phyloP scores from a whole-genome alignment of 2,113 vertebrate genomes.

The Mystacornis crossleyi region DNA sequence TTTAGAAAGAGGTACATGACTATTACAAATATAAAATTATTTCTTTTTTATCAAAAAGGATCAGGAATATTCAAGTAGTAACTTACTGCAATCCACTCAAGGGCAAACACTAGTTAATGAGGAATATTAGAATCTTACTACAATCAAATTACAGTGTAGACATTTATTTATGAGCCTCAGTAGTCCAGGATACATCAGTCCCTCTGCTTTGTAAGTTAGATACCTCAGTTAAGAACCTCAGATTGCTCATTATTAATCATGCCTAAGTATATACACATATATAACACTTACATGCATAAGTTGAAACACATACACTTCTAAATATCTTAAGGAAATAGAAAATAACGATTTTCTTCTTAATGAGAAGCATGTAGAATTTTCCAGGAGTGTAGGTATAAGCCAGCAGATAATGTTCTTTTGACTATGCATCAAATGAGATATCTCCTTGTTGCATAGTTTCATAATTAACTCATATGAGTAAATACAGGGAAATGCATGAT shows the following conservation, averaged over 20 bases:
- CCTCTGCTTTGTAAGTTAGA: neutral
- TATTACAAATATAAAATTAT: neutral
- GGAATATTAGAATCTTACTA: neutral
- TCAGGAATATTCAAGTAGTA: neutral
- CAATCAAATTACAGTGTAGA: neutral
- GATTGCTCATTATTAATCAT: neutral
- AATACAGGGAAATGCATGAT: neutral
- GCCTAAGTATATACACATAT: neutral
- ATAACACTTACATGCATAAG: neutral
- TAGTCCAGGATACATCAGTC: neutral
- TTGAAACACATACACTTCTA: neutral
- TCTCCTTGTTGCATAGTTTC: neutral
- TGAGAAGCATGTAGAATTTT: neutral
- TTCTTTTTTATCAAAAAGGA: neutral
- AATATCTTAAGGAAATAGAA: neutral
- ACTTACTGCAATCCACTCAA: neutral
- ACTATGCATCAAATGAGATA: neutral
- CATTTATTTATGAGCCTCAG: neutral
- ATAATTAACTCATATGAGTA: neutral
- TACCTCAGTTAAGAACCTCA: neutral
- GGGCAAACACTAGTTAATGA: neutral
- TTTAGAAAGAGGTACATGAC: neutral
- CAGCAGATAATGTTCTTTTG: neutral
- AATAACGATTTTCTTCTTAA: neutral
- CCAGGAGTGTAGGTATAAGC: neutral